Conservation (phyloP, 2,888 invertebrate genomes). For the Cactoblastis cactorum region DNA sequence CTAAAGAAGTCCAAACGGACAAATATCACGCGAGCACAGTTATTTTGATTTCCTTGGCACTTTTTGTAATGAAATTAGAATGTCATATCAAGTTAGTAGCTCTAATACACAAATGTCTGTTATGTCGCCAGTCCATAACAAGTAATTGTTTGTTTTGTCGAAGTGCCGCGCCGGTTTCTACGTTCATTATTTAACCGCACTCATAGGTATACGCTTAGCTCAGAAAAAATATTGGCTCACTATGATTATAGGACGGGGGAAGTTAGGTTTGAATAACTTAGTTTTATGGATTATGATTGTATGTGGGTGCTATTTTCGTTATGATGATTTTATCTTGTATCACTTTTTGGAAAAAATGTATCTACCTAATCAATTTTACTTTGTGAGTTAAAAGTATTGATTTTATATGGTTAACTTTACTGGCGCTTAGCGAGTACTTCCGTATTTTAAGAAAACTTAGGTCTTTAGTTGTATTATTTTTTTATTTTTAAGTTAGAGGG, state of each 20-base stretch:
- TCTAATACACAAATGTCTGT: conserved; percentile 43
- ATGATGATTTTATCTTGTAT: conserved; percentile 17
- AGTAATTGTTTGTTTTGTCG: conserved; percentile 46
- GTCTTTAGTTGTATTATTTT: no score
- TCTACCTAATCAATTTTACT: no score
- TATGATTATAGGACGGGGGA: conserved; percentile 28
- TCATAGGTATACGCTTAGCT: conserved; percentile 23
- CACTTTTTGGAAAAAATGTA: neutral
- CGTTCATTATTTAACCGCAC: conserved; percentile 26
- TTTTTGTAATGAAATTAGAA: conserved; percentile 56
- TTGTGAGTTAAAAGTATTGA: no score
- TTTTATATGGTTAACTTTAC: no score
- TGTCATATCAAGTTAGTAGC: conserved; percentile 53
- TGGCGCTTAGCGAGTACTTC: no score
- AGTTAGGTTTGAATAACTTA: conserved; percentile 33
- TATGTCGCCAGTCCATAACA: conserved; percentile 37
- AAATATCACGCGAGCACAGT: conserved; percentile 57
- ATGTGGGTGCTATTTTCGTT: conserved; percentile 22
- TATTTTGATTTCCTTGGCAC: conserved; percentile 68
- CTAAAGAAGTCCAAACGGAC: conserved; percentile 38
- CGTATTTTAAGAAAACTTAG: no score
- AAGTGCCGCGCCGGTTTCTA: conserved; percentile 14
- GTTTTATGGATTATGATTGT: conserved; percentile 34
- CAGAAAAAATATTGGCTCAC: conserved; percentile 22
- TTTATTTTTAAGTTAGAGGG: no score